These are phyloP conservation scores for Okamejei kenojei DNA, from an alignment of 2,797 vertebrate genomes.

Conservation along the genomic window DNA sequence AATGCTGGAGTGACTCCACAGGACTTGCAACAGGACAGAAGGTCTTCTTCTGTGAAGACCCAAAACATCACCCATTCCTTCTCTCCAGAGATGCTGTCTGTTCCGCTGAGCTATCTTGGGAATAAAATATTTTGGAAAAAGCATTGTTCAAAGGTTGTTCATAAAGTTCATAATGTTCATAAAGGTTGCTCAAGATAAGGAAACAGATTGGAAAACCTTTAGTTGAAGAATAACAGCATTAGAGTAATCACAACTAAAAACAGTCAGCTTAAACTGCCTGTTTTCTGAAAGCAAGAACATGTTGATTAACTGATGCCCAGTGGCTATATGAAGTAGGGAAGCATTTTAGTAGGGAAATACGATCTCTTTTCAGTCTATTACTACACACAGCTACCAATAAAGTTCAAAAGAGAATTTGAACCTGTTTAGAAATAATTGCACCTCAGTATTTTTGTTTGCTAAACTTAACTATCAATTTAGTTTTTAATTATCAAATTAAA, in stretches of 20 bases:
- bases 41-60: too few relatives aligned
- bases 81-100: too few relatives aligned
- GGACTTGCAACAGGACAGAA: too few relatives aligned
- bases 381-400: not conserved
- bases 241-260: not conserved
- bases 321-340: not conserved
- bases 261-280: not conserved
- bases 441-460: not conserved
- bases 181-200: too few relatives aligned
- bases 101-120: too few relatives aligned
- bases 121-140: not conserved
- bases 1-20: too few relatives aligned
- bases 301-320: not conserved
- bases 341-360: not conserved
- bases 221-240: not conserved
- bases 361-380: not conserved
- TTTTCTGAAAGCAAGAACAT: not conserved
- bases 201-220: not conserved
- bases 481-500: not conserved
- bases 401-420: slow-evolving; percentile 13
- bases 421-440: slow-evolving; percentile 29
- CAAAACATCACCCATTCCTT: too few relatives aligned
- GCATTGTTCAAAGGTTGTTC: not conserved
- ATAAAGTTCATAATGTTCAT: too few relatives aligned
- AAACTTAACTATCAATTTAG: not conserved